Base-by-base conservation (phyloP, 2,888 invertebrate genomes). In the Hypomecis atomaria region DNA sequence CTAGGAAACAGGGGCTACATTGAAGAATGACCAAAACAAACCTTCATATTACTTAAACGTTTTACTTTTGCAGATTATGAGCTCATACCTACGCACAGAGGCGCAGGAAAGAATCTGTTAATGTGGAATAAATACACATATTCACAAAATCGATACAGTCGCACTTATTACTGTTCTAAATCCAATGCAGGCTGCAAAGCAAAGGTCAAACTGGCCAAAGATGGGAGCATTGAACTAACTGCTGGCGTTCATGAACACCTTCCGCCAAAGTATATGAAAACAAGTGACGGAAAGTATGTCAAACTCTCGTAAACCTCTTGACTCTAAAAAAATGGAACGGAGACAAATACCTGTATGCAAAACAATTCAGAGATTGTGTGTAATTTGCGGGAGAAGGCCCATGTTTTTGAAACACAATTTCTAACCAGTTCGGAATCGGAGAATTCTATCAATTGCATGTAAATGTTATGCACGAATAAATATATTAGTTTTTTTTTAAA, bases 81-180 rank as follows among this genome's bases (percentile, higher is more conserved):
- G 44, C 59, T 72, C 9, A 71, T 71, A 45, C 71, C 66, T 7
- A 67, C 65, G 8, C 48, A 52, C 8, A 49, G 60, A 11, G 68
- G 69, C 6, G 45, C 56, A n/a, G 70, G 70, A 0, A 76, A 74
- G 43, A 36, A 60, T 38, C 52, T 81, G 6, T 54, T 83, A 6
- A 75, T 52, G 50, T 52, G 44, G 52, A 52, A 59, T n/a, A 13
- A 44, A 5, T 59, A 37, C 10, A 52, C 59, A 11, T 59, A 59
- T 10, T 59, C 10, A 9, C 49, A 53, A 47, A 37, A 7, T 5
- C 11, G 47, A 43, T 7, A 47, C 34, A 5, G 38, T 6, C 56
- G 53, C 3, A 44, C 45, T 47, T 60, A 47, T 40, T 60, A 53
- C 23, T 60, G 59, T 44, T 60, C 59, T 1, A 47, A 37, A 13